Evolutionary conservation across 2,888 invertebrate species (phyloP).

Genomic region (Chironomus tentans): DNA sequence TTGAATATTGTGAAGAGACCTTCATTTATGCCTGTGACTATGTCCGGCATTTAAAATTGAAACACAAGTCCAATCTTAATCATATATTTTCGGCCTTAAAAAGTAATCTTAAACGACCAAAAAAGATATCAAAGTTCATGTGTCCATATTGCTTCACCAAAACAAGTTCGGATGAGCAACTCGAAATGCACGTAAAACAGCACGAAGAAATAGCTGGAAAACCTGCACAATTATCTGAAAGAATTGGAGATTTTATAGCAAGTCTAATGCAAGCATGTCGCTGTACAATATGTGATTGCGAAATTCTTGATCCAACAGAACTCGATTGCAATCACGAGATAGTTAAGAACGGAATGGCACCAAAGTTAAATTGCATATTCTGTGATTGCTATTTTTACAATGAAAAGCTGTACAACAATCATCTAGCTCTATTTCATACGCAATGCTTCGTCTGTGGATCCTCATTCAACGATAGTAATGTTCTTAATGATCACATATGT

Average conservation of each 20-base stretch:
- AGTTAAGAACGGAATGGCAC: background rate
- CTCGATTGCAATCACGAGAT: conserved; percentile 15
- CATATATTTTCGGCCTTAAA: background rate
- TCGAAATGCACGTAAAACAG: background rate
- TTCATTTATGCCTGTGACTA: background rate
- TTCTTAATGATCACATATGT: conserved; percentile 1
- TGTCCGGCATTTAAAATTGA: background rate
- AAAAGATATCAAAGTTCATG: background rate
- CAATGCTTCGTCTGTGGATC: conserved; percentile 13
- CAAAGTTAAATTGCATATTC: background rate
- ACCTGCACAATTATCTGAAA: background rate
- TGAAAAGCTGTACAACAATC: conserved; percentile 16
- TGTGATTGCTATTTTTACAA: conserved; percentile 11
- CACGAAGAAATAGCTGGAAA: background rate
- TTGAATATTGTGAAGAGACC: background rate
- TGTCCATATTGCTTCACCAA: conserved; percentile 22
- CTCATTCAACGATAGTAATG: background rate
- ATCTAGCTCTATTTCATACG: background rate
- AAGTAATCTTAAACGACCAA: conserved; percentile 6
- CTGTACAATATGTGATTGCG: conserved; percentile 18
- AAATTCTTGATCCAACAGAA: conserved; percentile 1
- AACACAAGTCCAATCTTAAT: background rate
- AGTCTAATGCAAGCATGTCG: background rate
- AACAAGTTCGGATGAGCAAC: background rate
- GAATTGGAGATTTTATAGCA: background rate